Base-by-base conservation (phyloP, 2,113 vertebrate species). In the Cichladusa arquata region DNA sequence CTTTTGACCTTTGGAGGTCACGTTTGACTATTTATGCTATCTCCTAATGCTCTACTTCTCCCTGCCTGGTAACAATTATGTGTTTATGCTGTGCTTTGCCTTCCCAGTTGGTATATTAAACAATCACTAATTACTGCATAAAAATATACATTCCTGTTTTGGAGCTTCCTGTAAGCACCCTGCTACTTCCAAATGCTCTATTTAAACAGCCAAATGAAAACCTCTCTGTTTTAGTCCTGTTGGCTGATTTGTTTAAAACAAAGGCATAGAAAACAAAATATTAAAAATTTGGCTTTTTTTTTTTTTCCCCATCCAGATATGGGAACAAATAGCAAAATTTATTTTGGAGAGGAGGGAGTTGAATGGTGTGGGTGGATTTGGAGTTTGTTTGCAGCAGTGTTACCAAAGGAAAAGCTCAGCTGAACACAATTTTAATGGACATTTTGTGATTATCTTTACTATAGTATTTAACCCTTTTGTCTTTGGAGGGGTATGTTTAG, bases 31-130 rank as follows among this genome's bases (percentile, higher is more conserved):
- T 98, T 98, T 98, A 96, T 97, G 97, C 98, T 98, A 98, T 98
- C 98, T 98, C 97, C 96, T 97, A 97, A 97, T 97, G 98, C 96
- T 97, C 97, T 96, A 22, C 97, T 97, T 96, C 97, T 97, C 96
- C 96, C 93, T 93, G 97, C 97, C 98, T 98, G 98, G 96, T 98
- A 98, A 97, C 98, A 98, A 97, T 98, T 98, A 98, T 95, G 97
- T 97, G 94, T 97, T 97, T 95, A 81, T 93, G 97, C 96, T 94
- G 95, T 90, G 96, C 90, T 81, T 84, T 96, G 97, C 97, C 97
- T 90, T 88, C 95, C 70, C 94, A 92, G 86, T 94, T 95, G 65
- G 92, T 95, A 86, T 97, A 98, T 97, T 98, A 98, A 98, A 98
- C 97, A 98, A 96, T 98, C 87, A 54, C 97, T 98, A 98, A 98